phyloP scores from a whole-genome alignment of 1,140 invertebrate species.

The Hestina assimilis region DNA sequence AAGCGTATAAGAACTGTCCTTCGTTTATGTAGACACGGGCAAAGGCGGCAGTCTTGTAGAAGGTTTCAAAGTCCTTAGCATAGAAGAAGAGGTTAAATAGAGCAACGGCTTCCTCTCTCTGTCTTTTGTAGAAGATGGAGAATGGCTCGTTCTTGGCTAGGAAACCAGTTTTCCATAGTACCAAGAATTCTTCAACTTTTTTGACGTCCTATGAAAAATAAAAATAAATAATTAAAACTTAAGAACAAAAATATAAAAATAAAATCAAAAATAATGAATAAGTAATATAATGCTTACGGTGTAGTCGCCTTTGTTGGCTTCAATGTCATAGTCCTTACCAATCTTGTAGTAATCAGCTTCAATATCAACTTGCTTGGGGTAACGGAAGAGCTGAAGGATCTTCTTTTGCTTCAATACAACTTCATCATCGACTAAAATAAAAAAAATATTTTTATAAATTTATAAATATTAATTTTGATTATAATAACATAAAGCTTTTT shows the following conservation, averaged over 20 bases:
- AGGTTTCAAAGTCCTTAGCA: conserved; percentile 82
- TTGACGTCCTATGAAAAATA: conserved; percentile 52
- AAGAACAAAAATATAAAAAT: background rate
- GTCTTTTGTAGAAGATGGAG: conserved; percentile 77
- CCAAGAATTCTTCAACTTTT: conserved; percentile 78
- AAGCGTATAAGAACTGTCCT: conserved; percentile 80
- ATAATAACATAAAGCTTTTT: background rate
- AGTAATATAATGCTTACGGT: conserved; percentile 36
- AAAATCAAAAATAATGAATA: background rate
- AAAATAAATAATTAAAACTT: background rate
- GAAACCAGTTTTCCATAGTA: conserved; percentile 71
- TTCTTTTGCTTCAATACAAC: conserved; percentile 50
- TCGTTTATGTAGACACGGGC: conserved; percentile 81
- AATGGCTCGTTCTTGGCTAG: conserved; percentile 76
- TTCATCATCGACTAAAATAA: conserved; percentile 36
- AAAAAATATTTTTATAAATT: no score
- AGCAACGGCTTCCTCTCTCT: conserved; percentile 75
- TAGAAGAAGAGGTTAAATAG: conserved; percentile 80
- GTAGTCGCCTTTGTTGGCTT: conserved; percentile 45
- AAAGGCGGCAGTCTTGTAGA: conserved; percentile 81
- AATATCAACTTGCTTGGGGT: conserved; percentile 42
- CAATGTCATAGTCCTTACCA: conserved; percentile 49
- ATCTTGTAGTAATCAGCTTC: conserved; percentile 56
- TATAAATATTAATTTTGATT: no score
- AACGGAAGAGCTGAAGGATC: conserved; percentile 51